These are phyloP conservation scores for Varanus komodoensis DNA, from an alignment of 2,113 vertebrate species.

Conservation along the genomic window DNA sequence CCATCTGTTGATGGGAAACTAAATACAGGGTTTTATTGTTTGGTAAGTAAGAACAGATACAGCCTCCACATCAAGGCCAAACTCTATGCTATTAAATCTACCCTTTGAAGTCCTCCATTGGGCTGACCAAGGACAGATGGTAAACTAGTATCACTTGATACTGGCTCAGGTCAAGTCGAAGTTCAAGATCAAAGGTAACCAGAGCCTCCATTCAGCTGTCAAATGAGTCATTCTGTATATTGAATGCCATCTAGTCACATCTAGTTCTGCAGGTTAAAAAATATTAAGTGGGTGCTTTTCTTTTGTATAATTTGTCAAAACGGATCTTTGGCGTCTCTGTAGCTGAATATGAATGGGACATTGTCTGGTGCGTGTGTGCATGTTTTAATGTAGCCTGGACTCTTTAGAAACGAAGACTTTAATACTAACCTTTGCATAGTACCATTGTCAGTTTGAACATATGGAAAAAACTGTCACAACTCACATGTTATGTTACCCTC, in stretches of 20 bases:
- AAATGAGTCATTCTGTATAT: conserved; percentile 51
- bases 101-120: conserved; percentile 75
- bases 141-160: conserved; percentile 82
- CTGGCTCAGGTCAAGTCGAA: conserved; percentile 84
- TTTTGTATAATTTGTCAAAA: neutral
- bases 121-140: conserved; percentile 86
- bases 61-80: conserved; percentile 83
- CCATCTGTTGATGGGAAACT: conserved; percentile 83
- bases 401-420: neutral
- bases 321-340: conserved; percentile 20
- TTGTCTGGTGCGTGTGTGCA: conserved; percentile 21
- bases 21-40: conserved; percentile 86
- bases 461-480: conserved; percentile 54
- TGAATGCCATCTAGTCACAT: conserved; percentile 49
- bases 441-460: conserved; percentile 44
- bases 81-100: conserved; percentile 82
- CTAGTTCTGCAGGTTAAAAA: conserved; percentile 20
- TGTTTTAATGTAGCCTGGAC: conserved; percentile 21
- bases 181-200: conserved; percentile 83
- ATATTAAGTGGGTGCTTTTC: conserved; percentile 48
- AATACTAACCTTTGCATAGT: neutral
- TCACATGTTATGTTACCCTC: conserved; percentile 22
- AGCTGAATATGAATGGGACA: conserved; percentile 35
- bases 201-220: conserved; percentile 63
- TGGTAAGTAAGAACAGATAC: conserved; percentile 86